Conservation (phyloP, 2,888 invertebrate species). For the Graphium colonna region DNA sequence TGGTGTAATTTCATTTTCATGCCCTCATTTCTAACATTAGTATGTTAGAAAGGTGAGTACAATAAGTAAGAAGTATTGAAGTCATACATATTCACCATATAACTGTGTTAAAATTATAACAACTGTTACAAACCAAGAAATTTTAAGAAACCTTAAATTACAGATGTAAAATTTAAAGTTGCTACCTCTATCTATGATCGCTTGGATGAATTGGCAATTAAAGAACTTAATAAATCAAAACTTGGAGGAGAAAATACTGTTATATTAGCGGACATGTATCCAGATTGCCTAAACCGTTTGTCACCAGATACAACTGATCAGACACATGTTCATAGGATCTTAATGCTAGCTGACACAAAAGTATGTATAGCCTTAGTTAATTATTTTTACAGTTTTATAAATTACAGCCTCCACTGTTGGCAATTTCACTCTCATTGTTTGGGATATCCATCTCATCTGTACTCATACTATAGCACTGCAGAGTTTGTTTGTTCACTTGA, state of each 20-base stretch:
- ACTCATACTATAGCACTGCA: no score
- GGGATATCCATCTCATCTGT: no score
- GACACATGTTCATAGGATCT: slow-evolving; percentile 75
- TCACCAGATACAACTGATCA: slow-evolving; percentile 77
- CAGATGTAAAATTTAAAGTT: slow-evolving; percentile 79
- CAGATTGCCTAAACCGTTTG: slow-evolving; percentile 80
- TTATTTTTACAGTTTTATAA: no score
- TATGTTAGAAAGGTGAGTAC: slow-evolving; percentile 40
- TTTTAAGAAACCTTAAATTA: slow-evolving; percentile 35
- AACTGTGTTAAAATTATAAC: no score
- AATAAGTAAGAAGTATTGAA: not conserved
- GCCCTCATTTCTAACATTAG: slow-evolving; percentile 36
- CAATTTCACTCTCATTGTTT: no score
- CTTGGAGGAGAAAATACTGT: slow-evolving; percentile 81
- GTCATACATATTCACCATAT: no score
- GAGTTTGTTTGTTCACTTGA: no score
- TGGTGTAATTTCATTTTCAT: slow-evolving; percentile 32
- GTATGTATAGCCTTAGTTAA: slow-evolving; percentile 43
- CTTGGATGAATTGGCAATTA: slow-evolving; percentile 72
- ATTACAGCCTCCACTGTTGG: no score
- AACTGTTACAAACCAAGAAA: no score
- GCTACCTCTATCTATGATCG: slow-evolving; percentile 79
- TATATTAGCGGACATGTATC: slow-evolving; percentile 83
- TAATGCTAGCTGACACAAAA: slow-evolving; percentile 84
- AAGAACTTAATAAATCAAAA: slow-evolving; percentile 60